Evolutionary conservation across 2,113 vertebrate genomes (phyloP).

Genomic region (Rhinolophus ferrumequinum): DNA sequence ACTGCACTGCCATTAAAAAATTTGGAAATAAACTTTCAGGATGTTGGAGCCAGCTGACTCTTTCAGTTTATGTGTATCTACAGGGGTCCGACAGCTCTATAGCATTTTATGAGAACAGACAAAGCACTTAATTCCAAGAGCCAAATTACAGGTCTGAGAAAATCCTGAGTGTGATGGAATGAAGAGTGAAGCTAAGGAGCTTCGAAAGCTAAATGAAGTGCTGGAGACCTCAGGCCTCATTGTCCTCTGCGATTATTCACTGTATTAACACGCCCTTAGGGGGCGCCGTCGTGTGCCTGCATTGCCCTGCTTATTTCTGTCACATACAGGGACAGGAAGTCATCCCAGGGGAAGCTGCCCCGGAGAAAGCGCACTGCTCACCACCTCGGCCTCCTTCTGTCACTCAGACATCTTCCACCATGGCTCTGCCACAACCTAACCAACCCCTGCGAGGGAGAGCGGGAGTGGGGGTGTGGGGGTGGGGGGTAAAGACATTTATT

Average conservation of each 20-base stretch:
- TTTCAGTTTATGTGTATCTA: slow-evolving; percentile 71
- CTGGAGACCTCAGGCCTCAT: slow-evolving; percentile 19
- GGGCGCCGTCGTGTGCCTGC: background rate
- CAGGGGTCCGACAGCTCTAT: slow-evolving; percentile 64
- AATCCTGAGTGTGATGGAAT: slow-evolving; percentile 37
- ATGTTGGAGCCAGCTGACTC: slow-evolving; percentile 65
- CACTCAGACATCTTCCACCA: background rate
- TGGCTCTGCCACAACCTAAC: background rate
- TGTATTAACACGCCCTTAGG: background rate
- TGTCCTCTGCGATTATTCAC: background rate
- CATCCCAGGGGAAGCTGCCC: background rate
- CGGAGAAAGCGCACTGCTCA: background rate
- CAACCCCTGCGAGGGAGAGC: background rate
- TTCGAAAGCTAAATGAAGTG: slow-evolving; percentile 61
- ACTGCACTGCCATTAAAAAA: slow-evolving; percentile 47
- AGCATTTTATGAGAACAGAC: slow-evolving; percentile 77
- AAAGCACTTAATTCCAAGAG: slow-evolving; percentile 77
- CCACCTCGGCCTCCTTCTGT: background rate
- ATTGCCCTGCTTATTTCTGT: background rate
- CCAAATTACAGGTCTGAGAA: slow-evolving; percentile 70
- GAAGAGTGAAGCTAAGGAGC: slow-evolving; percentile 34
- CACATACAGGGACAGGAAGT: background rate
- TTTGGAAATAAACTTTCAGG: slow-evolving; percentile 70
- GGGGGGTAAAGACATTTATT: background rate
- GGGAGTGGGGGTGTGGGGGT: no score